These are phyloP conservation scores for Neodiprion fabricii DNA, from an alignment of 1,140 invertebrate species.

Conservation along the genomic window DNA sequence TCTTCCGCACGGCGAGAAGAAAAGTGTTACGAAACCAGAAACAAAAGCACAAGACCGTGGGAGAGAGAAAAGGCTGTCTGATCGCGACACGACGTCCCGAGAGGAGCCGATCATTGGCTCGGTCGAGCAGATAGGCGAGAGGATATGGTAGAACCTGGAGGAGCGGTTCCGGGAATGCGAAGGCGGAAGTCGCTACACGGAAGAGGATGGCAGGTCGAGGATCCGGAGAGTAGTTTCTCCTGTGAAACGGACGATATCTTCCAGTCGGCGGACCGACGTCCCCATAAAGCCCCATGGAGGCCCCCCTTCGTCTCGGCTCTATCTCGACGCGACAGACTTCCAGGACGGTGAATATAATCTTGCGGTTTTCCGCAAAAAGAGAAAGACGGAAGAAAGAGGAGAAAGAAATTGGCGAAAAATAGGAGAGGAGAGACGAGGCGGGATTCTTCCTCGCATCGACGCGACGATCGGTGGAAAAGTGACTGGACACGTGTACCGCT, in stretches of 20 bases:
- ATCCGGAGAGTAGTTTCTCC: constrained; percentile 6
- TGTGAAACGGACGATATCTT: constrained; percentile 32
- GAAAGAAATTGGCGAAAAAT: not conserved
- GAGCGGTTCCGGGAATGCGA: too few species aligned
- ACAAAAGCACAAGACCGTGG: too few species aligned
- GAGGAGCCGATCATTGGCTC: not conserved
- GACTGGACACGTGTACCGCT: not conserved
- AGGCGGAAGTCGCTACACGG: too few species aligned
- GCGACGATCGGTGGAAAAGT: too few species aligned
- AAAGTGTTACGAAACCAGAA: too few species aligned
- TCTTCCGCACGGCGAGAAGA: too few species aligned
- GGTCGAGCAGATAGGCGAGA: not conserved
- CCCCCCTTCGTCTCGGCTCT: constrained; percentile 14
- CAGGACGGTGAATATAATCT: not conserved
- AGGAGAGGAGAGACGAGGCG: too few species aligned
- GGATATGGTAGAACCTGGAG: too few species aligned
- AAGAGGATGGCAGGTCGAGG: not conserved
- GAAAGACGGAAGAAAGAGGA: not conserved
- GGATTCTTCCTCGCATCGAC: too few species aligned
- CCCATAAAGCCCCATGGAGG: constrained; percentile 34
- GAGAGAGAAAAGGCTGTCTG: too few species aligned
- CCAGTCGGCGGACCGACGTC: constrained; percentile 22
- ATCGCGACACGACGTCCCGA: not conserved
- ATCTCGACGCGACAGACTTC: not conserved
- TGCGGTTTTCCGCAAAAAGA: not conserved